A percentile compares a stretch with the other conserved stretches of the same genome.
phyloP scores from a whole-genome alignment of 2,113 vertebrate species.

The Notarius lentiginosus region DNA sequence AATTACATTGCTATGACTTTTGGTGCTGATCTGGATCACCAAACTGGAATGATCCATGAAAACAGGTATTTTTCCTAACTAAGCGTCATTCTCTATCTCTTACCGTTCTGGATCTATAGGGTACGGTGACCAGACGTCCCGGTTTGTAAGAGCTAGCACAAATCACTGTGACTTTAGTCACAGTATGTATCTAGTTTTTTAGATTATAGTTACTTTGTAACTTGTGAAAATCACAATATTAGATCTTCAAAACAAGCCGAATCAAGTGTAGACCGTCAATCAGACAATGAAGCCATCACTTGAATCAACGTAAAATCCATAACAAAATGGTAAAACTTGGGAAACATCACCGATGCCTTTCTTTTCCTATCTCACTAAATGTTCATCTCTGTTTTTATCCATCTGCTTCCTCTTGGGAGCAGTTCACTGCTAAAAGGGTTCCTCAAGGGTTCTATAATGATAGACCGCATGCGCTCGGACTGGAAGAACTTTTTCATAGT shows the following conservation, averaged over 20 bases:
- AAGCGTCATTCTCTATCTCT: too few relatives aligned
- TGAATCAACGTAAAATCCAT: not conserved
- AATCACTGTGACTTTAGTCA: too few relatives aligned
- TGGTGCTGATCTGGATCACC: too few relatives aligned
- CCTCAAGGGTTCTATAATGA: not conserved
- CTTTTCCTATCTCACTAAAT: not conserved
- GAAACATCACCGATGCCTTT: not conserved
- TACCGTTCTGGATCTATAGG: too few relatives aligned
- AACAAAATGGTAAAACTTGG: not conserved
- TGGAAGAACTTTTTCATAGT: too few relatives aligned
- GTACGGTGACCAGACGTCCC: too few relatives aligned
- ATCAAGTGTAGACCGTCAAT: not conserved
- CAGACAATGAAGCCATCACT: not conserved
- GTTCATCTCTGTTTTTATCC: not conserved
- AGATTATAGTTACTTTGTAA: not conserved
- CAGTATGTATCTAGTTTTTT: not conserved
- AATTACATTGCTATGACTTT: too few relatives aligned
- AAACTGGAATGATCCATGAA: too few relatives aligned
- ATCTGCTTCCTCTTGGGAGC: not conserved
- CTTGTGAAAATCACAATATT: not conserved
- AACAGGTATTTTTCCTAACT: too few relatives aligned
- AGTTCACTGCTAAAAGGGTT: not conserved
- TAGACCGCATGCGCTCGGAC: too few relatives aligned
- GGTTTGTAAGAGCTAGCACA: too few relatives aligned
- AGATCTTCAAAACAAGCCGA: not conserved